These are phyloP conservation scores for Galago senegalensis DNA, from an alignment of 2,797 vertebrate genomes.

Conservation along the genomic window DNA sequence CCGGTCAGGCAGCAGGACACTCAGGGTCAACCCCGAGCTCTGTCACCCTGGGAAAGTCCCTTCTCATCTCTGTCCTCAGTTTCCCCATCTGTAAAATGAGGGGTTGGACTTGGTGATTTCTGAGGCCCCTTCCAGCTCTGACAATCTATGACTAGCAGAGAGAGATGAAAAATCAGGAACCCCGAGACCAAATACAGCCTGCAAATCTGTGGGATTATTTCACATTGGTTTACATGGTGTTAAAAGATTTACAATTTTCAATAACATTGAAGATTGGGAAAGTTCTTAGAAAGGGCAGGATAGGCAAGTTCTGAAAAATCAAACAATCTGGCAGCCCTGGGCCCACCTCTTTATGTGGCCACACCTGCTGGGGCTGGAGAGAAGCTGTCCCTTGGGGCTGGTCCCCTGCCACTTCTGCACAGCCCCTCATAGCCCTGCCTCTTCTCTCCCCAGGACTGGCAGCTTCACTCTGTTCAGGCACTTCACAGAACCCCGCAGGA, in stretches of 20 bases:
- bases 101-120: not conserved
- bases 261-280: not conserved
- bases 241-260: not conserved
- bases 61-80: conserved; percentile 15
- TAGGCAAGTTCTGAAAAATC: not conserved
- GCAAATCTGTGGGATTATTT: not conserved
- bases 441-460: not conserved
- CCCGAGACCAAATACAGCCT: not conserved
- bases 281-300: not conserved
- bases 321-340: not conserved
- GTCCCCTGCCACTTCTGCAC: too few relatives aligned
- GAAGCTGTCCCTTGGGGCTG: not conserved
- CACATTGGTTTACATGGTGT: fast-evolving
- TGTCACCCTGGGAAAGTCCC: not conserved
- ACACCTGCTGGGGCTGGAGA: not conserved
- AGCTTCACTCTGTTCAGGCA: not conserved
- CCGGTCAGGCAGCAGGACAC: not conserved
- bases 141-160: not conserved
- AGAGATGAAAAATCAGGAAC: not conserved
- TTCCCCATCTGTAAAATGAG: not conserved
- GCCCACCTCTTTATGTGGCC: not conserved
- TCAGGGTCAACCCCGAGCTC: not conserved
- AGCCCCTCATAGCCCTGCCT: too few relatives aligned
- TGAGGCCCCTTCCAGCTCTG: not conserved
- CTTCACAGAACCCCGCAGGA: not conserved